Evolutionary conservation across 2,797 vertebrate species (phyloP).

Genomic region (Discoglossus pictus): DNA sequence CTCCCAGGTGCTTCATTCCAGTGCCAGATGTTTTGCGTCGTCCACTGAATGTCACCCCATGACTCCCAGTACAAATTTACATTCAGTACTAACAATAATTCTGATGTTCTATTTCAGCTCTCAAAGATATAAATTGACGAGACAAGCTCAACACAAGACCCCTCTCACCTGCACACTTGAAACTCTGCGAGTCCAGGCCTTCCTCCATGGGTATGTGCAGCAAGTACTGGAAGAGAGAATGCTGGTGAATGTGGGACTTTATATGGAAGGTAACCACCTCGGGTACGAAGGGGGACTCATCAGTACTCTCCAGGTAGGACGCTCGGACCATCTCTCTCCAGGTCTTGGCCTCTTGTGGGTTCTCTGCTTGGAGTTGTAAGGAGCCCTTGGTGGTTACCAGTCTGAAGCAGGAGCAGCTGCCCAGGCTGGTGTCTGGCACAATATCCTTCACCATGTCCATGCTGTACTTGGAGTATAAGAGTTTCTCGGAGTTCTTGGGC

Average conservation of each 20-base stretch:
- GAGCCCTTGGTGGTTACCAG: constrained; percentile 82
- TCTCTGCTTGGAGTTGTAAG: constrained; percentile 81
- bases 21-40: too few species aligned
- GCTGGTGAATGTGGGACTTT: constrained; percentile 78
- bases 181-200: constrained; percentile 87
- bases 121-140: too few species aligned
- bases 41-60: too few species aligned
- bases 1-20: too few species aligned
- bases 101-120: too few species aligned
- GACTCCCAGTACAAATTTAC: too few species aligned
- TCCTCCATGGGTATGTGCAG: constrained; percentile 83
- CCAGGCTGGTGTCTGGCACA: constrained; percentile 83
- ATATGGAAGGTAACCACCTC: constrained; percentile 74
- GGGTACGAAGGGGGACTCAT: constrained; percentile 67
- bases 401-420: constrained; percentile 87
- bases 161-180: constrained; percentile 89
- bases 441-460: constrained; percentile 88
- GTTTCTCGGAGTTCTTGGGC: constrained; percentile 74
- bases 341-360: constrained; percentile 70
- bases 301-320: constrained; percentile 83
- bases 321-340: constrained; percentile 86
- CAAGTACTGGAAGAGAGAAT: constrained; percentile 79
- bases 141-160: background rate
- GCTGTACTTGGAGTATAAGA: constrained; percentile 68
- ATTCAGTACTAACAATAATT: too few species aligned